Base-by-base conservation (phyloP, 2,888 invertebrate genomes). In the Drosophila greeni region DNA sequence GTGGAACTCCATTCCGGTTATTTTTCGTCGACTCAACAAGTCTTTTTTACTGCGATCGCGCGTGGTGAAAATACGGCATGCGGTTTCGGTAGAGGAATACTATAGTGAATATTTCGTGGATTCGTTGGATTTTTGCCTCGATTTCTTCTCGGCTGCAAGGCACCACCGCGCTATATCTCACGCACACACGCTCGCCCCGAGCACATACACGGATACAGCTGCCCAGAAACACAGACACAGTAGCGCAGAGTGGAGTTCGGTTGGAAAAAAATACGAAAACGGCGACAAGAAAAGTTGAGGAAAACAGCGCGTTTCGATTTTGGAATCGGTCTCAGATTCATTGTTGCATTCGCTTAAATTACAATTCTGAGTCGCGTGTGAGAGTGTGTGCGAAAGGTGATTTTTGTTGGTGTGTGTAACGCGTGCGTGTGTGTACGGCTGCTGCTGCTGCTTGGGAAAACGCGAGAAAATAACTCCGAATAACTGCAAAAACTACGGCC, bases 241-340 rank as follows among this genome's bases (percentile, higher is more conserved):
- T 36, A 49, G 61, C 65, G 51, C 36, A 42, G 33, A 65, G 67
- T 68, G 43, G 58, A 68, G 66, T 68, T 66, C 69, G 49, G 48
- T 31, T 57, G 54, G 33, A 51, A 18, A 47, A 45, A 12, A 14
- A 2, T 14, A 40, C 0, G 20, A 20, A 47, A 43, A 43, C 42
- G 40, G 16, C 26, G 7, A 45, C 29, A 18, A 7, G 36, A 24
- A 36, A 57, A 51, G 55, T 47, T 57, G 56, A 53, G 26, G 49
- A 39, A 70, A 54, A 67, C 48, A 61, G 59, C 66, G 72, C 66
- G 79, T 69, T 82, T 77, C 70, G 67, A 66, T 74, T 73, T 75
- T 61, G 48, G 54, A 29, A 43, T 5, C 45, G 40, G 51, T 33
- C 45, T 68, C 69, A 57, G 49, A 62, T 64, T 65, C 56, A 31